phyloP scores from a whole-genome alignment of 2,797 vertebrate species.

The Notolabrus celidotus region DNA sequence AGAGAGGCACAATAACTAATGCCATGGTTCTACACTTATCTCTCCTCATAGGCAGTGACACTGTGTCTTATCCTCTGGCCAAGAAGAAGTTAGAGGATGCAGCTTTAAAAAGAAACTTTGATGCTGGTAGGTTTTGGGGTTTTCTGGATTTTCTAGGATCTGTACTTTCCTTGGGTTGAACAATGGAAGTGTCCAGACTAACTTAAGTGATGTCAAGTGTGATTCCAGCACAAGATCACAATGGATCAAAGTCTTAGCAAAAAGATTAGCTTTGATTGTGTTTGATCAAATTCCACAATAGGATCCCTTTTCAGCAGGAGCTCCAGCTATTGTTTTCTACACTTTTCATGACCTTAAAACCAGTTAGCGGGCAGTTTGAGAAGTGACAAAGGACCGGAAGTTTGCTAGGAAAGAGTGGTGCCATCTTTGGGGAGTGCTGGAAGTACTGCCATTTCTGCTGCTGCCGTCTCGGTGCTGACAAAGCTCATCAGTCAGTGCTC shows the following conservation, averaged over 20 bases:
- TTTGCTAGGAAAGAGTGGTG: slow-evolving; percentile 23
- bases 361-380: slow-evolving; percentile 9
- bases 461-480: slow-evolving; percentile 59
- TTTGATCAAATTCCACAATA: slow-evolving; percentile 1
- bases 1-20: slow-evolving; percentile 17
- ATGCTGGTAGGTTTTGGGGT: background rate
- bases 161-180: background rate
- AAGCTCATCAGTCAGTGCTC: slow-evolving; percentile 60
- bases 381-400: slow-evolving; percentile 33
- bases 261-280: background rate
- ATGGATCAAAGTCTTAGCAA: background rate
- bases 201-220: background rate
- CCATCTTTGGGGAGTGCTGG: slow-evolving; percentile 40
- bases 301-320: background rate
- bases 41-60: slow-evolving; percentile 17
- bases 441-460: slow-evolving; percentile 40
- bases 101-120: slow-evolving; percentile 28
- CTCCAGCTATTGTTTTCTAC: background rate
- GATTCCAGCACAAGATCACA: background rate
- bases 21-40: slow-evolving; percentile 8
- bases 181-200: slow-evolving; percentile 1
- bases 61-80: slow-evolving; percentile 1
- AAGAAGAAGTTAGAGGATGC: slow-evolving; percentile 17
- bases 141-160: background rate
- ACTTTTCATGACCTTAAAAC: slow-evolving; percentile 26